Evolutionary conservation across 1,140 invertebrate species (phyloP).

Genomic region (Aphidius gifuensis): DNA sequence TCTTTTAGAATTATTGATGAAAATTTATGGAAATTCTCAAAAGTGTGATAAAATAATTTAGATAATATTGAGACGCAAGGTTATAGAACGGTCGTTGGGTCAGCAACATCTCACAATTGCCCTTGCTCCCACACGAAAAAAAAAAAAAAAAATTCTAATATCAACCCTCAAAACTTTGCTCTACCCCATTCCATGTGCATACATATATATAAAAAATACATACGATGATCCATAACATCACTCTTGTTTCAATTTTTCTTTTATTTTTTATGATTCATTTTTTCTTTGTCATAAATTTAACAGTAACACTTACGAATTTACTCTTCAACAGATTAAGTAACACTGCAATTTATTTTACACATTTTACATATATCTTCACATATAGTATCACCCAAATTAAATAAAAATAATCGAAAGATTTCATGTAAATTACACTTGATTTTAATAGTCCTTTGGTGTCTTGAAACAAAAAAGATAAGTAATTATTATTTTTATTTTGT

Average conservation of each 20-base stretch:
- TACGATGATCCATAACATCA: slow-evolving; percentile 11
- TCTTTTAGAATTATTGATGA: no score
- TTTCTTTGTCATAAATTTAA: slow-evolving; percentile 3
- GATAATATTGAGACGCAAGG: slow-evolving; percentile 40
- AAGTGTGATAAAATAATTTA: slow-evolving; percentile 18
- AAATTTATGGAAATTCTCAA: no score
- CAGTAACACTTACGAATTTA: neutral
- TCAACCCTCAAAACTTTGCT: slow-evolving; percentile 21
- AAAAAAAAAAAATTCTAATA: slow-evolving; percentile 12
- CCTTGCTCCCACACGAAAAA: slow-evolving; percentile 29
- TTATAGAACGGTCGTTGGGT: slow-evolving; percentile 52
- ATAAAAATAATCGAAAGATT: no score
- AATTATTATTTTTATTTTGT: no score
- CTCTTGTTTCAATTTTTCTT: slow-evolving; percentile 28
- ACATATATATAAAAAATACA: neutral
- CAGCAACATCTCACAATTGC: slow-evolving; percentile 50
- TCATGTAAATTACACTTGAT: no score
- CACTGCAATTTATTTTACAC: no score
- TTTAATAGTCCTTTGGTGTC: no score
- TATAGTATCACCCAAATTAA: no score
- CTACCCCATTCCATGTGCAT: slow-evolving; percentile 7
- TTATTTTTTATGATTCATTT: slow-evolving; percentile 19
- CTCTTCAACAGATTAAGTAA: no score
- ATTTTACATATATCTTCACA: no score
- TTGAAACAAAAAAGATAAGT: no score